These are phyloP conservation scores for Phragmatobia fuliginosa DNA, from an alignment of 2,888 invertebrate genomes.

Conservation along the genomic window DNA sequence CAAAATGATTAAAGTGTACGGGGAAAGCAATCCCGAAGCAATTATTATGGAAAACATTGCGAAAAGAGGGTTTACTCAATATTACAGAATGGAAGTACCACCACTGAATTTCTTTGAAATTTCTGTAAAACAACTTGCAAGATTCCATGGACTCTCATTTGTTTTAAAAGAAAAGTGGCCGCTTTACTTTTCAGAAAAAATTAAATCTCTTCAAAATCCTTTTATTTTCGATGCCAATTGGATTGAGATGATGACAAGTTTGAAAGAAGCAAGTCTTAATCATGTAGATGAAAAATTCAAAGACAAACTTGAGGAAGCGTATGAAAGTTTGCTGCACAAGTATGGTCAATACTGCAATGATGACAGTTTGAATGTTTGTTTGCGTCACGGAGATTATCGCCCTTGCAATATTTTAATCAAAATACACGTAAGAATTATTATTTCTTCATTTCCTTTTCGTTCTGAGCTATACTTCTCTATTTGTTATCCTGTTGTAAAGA, in stretches of 20 bases:
- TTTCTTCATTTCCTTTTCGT: background rate
- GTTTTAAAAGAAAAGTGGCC: constrained; percentile 52
- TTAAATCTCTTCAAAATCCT: constrained; percentile 37
- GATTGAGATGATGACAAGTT: constrained; percentile 36
- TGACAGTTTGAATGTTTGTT: constrained; percentile 33
- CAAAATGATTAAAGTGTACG: constrained; percentile 54
- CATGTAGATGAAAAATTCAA: constrained; percentile 43
- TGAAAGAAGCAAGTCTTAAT: constrained; percentile 27
- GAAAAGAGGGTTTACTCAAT: constrained; percentile 54
- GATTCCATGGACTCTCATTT: constrained; percentile 61
- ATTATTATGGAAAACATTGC: constrained; percentile 63
- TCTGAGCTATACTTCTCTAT: too few species aligned
- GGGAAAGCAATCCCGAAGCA: constrained; percentile 50
- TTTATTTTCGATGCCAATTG: constrained; percentile 35
- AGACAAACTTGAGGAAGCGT: constrained; percentile 35
- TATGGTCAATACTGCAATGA: constrained; percentile 44
- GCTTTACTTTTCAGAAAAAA: constrained; percentile 54
- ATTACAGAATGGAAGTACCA: constrained; percentile 54
- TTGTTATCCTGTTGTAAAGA: too few species aligned
- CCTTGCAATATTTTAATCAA: constrained; percentile 54
- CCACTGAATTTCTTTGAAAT: constrained; percentile 54
- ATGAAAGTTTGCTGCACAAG: constrained; percentile 34
- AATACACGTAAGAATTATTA: constrained; percentile 56
- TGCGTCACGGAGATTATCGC: constrained; percentile 58
- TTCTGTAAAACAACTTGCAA: constrained; percentile 58